Percentiles rank a stretch among this genome's conserved stretches.
phyloP scores from a whole-genome alignment of 1,140 invertebrate genomes.

The Diprion similis region DNA sequence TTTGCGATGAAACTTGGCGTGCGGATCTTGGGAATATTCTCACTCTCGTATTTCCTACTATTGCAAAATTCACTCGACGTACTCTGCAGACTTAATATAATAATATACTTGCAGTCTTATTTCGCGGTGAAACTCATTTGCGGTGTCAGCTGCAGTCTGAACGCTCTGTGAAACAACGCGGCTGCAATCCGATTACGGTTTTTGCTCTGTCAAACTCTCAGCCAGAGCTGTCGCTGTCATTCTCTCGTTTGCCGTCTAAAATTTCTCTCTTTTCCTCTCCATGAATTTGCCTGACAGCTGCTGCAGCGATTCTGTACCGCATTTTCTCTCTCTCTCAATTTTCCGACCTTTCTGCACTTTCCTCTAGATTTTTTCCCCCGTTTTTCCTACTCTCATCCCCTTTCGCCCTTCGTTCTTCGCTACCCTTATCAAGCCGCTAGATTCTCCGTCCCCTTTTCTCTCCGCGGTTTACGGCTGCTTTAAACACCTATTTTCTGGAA shows the following conservation, averaged over 20 bases:
- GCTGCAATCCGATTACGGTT: neutral
- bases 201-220: conserved; percentile 25
- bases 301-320: too few relatives aligned
- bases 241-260: too few relatives aligned
- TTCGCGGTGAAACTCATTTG: neutral
- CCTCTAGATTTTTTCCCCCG: neutral
- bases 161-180: neutral
- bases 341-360: conserved; percentile 17
- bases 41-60: neutral
- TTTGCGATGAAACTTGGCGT: too few relatives aligned
- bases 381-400: neutral
- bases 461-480: neutral
- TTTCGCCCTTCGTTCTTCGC: neutral
- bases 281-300: too few relatives aligned
- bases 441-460: neutral
- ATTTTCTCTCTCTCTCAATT: neutral
- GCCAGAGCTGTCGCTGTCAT: conserved; percentile 3
- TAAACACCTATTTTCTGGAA: neutral
- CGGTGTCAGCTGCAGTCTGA: neutral
- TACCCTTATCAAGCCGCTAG: too few relatives aligned
- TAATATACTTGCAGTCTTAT: neutral
- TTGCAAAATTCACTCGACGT: neutral
- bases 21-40: neutral
- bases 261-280: too few relatives aligned
- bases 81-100: neutral